phyloP scores from a whole-genome alignment of 2,113 vertebrate species.

The Thunnus maccoyii region DNA sequence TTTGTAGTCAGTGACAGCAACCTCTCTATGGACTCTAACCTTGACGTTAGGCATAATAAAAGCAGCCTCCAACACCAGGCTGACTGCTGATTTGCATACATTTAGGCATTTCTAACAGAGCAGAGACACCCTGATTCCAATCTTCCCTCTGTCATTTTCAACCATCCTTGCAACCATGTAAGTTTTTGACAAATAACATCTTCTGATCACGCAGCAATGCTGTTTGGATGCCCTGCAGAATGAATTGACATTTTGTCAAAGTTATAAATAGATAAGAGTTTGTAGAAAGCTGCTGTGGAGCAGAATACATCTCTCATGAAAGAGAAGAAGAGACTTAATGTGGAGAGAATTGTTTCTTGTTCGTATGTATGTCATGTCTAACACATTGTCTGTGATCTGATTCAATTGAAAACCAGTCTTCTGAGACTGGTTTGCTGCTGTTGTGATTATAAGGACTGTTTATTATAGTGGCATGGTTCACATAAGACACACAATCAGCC shows the following conservation, averaged over 20 bases:
- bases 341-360: not conserved
- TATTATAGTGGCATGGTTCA: not conserved
- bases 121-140: not conserved
- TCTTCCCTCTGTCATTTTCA: not conserved
- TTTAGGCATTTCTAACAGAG: not conserved
- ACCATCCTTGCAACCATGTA: not conserved
- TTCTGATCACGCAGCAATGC: not conserved
- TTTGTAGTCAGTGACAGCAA: not conserved
- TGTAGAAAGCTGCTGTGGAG: constrained; percentile 19
- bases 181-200: not conserved
- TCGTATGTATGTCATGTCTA: no score
- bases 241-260: constrained; percentile 26
- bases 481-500: constrained; percentile 26
- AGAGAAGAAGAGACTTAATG: not conserved
- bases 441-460: not conserved
- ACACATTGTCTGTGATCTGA: not conserved
- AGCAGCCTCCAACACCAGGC: not conserved
- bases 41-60: not conserved
- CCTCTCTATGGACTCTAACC: not conserved
- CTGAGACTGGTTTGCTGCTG: not conserved
- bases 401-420: not conserved
- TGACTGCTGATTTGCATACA: not conserved
- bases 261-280: constrained; percentile 15
- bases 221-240: constrained; percentile 19
- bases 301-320: constrained; percentile 12